Evolutionary conservation across 2,888 invertebrate genomes (phyloP), one percentile per base, ranked within the genome.

Genomic region (Itoplectis maculator): DNA sequence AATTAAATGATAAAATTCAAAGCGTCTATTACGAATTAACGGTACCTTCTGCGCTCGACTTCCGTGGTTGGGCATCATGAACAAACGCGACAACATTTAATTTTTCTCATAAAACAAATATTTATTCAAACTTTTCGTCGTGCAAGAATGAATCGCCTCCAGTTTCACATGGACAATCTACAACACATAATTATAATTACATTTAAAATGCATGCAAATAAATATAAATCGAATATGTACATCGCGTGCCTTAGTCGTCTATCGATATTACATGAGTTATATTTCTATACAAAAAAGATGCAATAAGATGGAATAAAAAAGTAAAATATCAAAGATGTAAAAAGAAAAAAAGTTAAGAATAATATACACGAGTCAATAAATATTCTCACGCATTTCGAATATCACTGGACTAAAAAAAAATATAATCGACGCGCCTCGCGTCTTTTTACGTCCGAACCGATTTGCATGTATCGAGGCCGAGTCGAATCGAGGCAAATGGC

Each of bases 121-220:
- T 59, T 0, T 37, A 7, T 59, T 13, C 15, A 29, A 29, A 29
- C 29, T 2, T 29, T 29, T 29, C 29, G 29, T 29, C 29, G 29
- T 13, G 4, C 13, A 45, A 45, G 13, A 45, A 13, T 45, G 45
- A 45, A 45, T 45, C 45, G 1, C 5, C 49, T 49, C 49, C 49
- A 9, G 49, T 49, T 49, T 49, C 18, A 49, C 18, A 49, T 6
- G 18, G 45, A 45, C 45, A n/a, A 13, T 45, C 45, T n/a, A 45
- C 18, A n/a, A 47, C 49, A 49, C 18, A 49, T 49, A 49, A 49
- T 49, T n/a, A 18, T 49, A 49, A 18, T 49, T 18, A 15, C 5
- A 49, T 49, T 18, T 49, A 49, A 49, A 18, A 49, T 49, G 49
- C 49, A 49, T 49, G 49, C 18, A 49, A 18, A 47, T 47, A 47